Evolutionary conservation across 1,140 invertebrate genomes (phyloP).

Genomic region (Drosophila erecta): DNA sequence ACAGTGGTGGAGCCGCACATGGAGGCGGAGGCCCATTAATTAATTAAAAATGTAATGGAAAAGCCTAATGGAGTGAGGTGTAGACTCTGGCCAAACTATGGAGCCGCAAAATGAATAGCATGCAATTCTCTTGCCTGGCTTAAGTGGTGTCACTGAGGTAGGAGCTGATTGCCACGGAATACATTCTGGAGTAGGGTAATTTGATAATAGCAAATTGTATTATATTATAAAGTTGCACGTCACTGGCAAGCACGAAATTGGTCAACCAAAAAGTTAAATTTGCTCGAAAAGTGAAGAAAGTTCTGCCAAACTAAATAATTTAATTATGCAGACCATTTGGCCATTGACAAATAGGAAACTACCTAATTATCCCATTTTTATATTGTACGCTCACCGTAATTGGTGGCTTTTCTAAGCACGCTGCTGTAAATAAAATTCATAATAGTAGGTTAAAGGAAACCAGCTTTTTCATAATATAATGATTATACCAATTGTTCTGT

Average conservation of each 20-base stretch:
- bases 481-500: too few species aligned
- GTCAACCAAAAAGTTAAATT: constrained; percentile 4
- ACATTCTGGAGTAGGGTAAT: constrained; percentile 12
- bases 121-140: constrained; percentile 13
- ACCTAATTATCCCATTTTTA: background rate
- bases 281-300: background rate
- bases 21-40: constrained; percentile 28
- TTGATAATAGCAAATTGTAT: constrained; percentile 18
- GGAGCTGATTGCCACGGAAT: constrained; percentile 32
- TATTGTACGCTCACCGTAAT: background rate
- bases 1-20: constrained; percentile 28
- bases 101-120: constrained; percentile 17
- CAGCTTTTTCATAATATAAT: too few species aligned
- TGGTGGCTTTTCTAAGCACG: background rate
- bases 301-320: background rate
- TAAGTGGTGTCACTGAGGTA: constrained; percentile 8
- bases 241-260: constrained; percentile 20
- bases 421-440: background rate
- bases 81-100: constrained; percentile 8
- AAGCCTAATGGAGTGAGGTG: constrained; percentile 24
- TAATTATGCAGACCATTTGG: background rate
- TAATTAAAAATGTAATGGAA: constrained; percentile 39
- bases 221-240: too few species aligned
- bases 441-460: too few species aligned
- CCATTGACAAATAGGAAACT: too few species aligned